Percentiles rank a stretch among this genome's conserved stretches.
Evolutionary conservation across 2,113 vertebrate genomes (phyloP).

Genomic region (Platycercus adscitus): DNA sequence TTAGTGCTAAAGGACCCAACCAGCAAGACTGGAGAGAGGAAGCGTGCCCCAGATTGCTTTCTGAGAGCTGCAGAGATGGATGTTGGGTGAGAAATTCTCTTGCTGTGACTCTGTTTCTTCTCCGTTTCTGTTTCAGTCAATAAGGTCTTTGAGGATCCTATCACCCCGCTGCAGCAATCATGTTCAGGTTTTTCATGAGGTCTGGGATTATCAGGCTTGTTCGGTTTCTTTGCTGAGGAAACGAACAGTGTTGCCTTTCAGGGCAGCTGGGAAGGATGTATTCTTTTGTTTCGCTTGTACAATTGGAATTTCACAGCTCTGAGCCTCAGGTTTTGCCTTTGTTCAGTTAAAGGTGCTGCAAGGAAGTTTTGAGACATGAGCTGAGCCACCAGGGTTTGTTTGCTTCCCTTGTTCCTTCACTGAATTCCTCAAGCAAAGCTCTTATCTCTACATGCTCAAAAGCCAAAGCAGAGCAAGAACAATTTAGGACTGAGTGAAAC

Average conservation of each 20-base stretch:
- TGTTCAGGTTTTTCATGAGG: not conserved
- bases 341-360: not conserved
- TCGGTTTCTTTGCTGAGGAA: not conserved
- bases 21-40: not conserved
- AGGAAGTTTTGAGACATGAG: not conserved
- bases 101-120: not conserved
- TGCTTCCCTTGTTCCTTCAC: not conserved
- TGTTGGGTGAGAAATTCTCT: not conserved
- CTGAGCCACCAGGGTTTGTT: not conserved
- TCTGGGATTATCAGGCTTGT: not conserved
- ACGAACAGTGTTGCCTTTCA: constrained; percentile 26
- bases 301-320: not conserved
- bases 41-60: not conserved
- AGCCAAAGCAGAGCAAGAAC: not conserved
- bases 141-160: not conserved
- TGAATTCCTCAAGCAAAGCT: not conserved
- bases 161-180: not conserved
- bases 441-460: not conserved
- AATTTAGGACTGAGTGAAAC: not conserved
- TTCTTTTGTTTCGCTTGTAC: not conserved
- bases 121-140: not conserved
- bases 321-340: not conserved
- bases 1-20: not conserved
- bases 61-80: not conserved
- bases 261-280: not conserved